A percentile compares a stretch with the other conserved stretches of the same genome.
Conservation (phyloP, 23 tunicate genomes). For the Styela clava region DNA sequence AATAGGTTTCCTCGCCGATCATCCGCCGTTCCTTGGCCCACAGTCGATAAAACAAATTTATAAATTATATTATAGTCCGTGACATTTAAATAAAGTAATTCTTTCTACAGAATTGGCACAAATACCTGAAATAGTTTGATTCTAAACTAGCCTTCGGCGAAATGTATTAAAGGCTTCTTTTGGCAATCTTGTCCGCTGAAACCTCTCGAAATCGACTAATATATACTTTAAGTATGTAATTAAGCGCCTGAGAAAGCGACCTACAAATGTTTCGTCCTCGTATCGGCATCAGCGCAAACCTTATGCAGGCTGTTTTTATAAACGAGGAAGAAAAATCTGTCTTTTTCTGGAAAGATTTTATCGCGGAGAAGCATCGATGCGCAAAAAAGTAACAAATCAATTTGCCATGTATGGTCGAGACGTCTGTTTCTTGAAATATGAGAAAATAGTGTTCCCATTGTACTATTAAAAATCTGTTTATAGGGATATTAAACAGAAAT, state of each 20-base stretch:
- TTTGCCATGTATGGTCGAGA: constrained; percentile 23
- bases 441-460: not conserved
- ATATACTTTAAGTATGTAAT: not conserved
- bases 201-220: not conserved
- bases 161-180: not conserved
- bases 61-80: no score
- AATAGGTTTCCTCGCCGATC: no score
- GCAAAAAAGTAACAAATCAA: not conserved
- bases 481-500: no score
- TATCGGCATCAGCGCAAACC: no score
- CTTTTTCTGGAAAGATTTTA: not conserved
- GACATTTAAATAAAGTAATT: not conserved
- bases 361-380: not conserved
- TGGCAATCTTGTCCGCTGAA: not conserved
- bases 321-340: not conserved
- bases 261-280: not conserved
- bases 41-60: no score
- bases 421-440: not conserved
- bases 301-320: no score
- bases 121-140: not conserved
- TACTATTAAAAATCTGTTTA: no score
- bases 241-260: not conserved
- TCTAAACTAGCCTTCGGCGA: not conserved
- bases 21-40: no score
- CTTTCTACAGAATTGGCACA: not conserved